Evolutionary conservation across 23 tunicate genomes (phyloP).

Genomic region (Ciona savignyi): DNA sequence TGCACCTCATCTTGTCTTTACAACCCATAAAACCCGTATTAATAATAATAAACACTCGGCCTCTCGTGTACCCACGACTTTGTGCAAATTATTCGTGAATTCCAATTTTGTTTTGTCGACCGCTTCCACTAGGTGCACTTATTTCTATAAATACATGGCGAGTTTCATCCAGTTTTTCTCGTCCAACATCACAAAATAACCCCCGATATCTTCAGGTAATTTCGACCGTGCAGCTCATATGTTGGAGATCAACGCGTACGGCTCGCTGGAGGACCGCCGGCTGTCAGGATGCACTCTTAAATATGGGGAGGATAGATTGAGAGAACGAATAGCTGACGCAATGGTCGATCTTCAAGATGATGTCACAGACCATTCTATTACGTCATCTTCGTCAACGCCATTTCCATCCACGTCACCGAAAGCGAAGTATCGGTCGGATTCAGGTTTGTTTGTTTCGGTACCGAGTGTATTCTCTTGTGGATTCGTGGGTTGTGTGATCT

Average conservation of each 20-base stretch:
- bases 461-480: no score
- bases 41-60: no score
- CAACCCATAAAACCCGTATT: no score
- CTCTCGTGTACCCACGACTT: no score
- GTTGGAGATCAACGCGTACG: conserved; percentile 41
- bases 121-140: no score
- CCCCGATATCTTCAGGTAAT: conserved; percentile 45
- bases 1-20: no score
- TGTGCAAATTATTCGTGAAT: no score
- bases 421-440: not conserved
- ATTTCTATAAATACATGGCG: no score
- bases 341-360: conserved; percentile 21
- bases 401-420: not conserved
- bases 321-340: conserved; percentile 55
- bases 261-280: conserved; percentile 50
- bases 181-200: no score
- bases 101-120: no score
- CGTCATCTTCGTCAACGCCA: not conserved
- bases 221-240: conserved; percentile 51
- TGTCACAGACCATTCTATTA: not conserved
- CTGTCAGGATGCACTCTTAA: not conserved
- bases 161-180: no score
- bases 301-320: conserved; percentile 20
- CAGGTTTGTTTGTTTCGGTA: not conserved
- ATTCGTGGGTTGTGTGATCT: no score